A percentile compares a stretch with the other conserved stretches of the same genome.
These are phyloP conservation scores for Boulengeromyrus knoepffleri DNA, from an alignment of 2,113 vertebrate species.

Conservation along the genomic window DNA sequence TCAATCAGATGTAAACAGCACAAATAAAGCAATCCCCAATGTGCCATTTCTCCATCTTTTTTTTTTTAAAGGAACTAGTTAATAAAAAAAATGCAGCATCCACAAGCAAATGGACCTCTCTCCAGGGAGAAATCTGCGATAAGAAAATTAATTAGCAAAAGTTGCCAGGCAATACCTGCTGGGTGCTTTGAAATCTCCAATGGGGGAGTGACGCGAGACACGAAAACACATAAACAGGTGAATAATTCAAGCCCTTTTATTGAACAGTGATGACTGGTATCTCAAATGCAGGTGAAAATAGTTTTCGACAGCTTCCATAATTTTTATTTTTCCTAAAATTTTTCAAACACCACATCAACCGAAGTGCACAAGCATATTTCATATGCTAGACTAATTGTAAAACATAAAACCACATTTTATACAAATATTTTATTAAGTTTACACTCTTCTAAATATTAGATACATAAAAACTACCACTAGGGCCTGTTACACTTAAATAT, in stretches of 20 bases:
- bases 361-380: neutral
- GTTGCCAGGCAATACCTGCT: neutral
- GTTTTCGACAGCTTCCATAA: neutral
- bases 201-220: neutral
- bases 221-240: neutral
- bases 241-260: neutral
- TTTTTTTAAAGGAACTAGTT: neutral
- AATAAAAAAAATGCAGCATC: neutral
- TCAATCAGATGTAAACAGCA: neutral
- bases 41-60: neutral
- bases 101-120: neutral
- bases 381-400: neutral
- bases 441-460: neutral
- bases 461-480: neutral
- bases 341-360: neutral
- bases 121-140: neutral
- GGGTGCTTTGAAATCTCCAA: constrained; percentile 2
- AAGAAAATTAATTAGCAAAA: constrained; percentile 15
- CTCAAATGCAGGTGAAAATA: neutral
- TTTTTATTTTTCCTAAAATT: neutral
- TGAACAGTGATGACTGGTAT: neutral
- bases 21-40: neutral
- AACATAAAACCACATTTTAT: neutral
- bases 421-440: neutral
- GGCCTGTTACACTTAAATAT: neutral